Evolutionary conservation across 2,797 vertebrate genomes (phyloP), one percentile per base, ranked within the genome.

Genomic region (Cynopterus sphinx): DNA sequence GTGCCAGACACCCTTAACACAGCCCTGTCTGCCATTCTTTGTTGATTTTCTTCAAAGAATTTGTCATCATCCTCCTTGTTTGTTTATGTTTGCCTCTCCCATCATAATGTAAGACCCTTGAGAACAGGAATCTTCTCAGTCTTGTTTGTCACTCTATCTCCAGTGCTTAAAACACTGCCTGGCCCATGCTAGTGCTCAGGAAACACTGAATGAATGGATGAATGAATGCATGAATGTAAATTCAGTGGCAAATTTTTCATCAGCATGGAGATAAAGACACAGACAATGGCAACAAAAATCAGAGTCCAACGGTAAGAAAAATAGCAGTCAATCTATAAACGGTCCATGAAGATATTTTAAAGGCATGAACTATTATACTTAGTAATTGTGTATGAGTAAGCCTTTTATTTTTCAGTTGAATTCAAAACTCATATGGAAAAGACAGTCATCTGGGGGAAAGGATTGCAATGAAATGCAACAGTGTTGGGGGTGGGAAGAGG

Each of bases 401-500:
- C n/a, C 21, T 73, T 39, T 16, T 39, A 5, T 91, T 77, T 88
- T 93, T 73, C 77, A 33, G 28, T 0, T 57, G 11, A 70, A 70
- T 49, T 85, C 21, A 89, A 67, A 79, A 83, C 36, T 24, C 83
- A 43, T 4, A 10, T 0, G 13, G 43, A 75, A 26, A 71, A 75
- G 33, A 59, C 21, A 3, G 33, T 28, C 46, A 5, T 26, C 28
- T 84, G 22, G 26, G 55, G 65, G 28, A 16, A 41, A 22, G 57
- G 11, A 70, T 13, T 24, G 1, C 28, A 46, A 3, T 39, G 17
- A 86, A 91, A 61, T 26, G 17, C 5, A 36, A 28, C n/a, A 16
- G 43, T n/a, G 19, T 31, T 33, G 2, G 70, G 8, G 1, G 0
- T 22, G 1, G 1, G 17, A n/a, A 3, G 5, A 21, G 1, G 57